Base-by-base conservation (phyloP, 2,888 invertebrate species). In the Hydrotaea cyrtoneurina region DNA sequence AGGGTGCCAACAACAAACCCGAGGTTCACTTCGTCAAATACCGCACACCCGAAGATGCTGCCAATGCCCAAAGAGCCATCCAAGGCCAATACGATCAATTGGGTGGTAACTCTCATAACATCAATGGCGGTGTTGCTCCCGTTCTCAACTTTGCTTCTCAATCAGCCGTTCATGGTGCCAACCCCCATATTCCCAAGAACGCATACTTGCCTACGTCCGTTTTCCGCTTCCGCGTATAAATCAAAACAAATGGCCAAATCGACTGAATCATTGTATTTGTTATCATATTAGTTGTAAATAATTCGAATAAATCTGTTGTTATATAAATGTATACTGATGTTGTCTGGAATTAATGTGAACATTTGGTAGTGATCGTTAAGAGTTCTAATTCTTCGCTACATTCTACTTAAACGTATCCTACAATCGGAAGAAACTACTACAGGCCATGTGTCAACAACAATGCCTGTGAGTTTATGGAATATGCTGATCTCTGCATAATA, bases 1-100 rank as follows among this genome's bases (percentile, higher is more conserved):
- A 78, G 10, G 87, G 88, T 1, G 85, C 86, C 36, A 88, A 88
- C 74, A 87, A 87, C 76, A 88, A 88, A 82, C 89, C 89, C 0
- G 86, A 87, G 84, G 89, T 89, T 69, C 89, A 90, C 78, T 89
- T 89, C 86, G 89, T 90, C 53, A 90, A 90, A 88, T 90, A 90
- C 80, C 89, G 88, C 76, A 90, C 89, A 17, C 88, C 89, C 59
- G 89, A 87, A 81, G 90, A 90, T 66, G 90, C 90, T 26, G 87
- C 71, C 15, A 87, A 87, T 78, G 90, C 89, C 17, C 90, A 90
- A 83, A 87, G 88, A 64, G 82, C 87, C 73, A 90, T 90, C 86
- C 90, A 90, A 88, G 87, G 75, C 19, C 88, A 89, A 23, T 89
- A 90, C 86, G 81, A 81, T 43, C 31, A 36, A 3, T 43, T 82